These are phyloP conservation scores for Melanotaenia parkinsoni DNA, from an alignment of 2,797 vertebrate genomes.

Conservation along the genomic window DNA sequence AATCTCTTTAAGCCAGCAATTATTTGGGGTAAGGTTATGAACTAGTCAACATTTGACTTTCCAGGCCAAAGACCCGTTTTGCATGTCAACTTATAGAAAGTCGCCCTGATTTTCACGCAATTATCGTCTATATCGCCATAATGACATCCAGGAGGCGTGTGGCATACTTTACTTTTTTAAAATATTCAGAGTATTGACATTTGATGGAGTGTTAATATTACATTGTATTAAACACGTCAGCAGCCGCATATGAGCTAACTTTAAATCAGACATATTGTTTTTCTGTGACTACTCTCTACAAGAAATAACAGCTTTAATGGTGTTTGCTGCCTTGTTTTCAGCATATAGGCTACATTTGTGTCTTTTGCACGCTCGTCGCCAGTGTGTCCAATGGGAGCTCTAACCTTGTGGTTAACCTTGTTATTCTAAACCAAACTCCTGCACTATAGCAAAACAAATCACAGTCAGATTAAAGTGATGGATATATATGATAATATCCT, in stretches of 20 bases:
- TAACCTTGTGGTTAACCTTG: slow-evolving; percentile 87
- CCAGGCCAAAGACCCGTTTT: background rate
- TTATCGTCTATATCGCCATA: background rate
- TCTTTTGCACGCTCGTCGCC: background rate
- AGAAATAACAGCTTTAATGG: no score
- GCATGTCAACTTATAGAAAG: background rate
- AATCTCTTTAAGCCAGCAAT: background rate
- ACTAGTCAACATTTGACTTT: background rate
- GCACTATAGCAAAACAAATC: fast-evolving
- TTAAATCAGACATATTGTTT: background rate
- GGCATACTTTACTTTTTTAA: background rate
- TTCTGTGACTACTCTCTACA: fast-evolving
- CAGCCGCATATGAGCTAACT: background rate
- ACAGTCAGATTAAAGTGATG: fast-evolving
- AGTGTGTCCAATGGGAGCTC: slow-evolving; percentile 31
- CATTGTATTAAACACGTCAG: background rate
- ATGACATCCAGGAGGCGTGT: background rate
- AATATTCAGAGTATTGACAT: background rate
- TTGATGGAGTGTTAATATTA: background rate
- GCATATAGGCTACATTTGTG: background rate
- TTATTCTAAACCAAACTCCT: slow-evolving; percentile 9
- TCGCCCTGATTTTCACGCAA: background rate
- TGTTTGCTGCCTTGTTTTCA: fast-evolving
- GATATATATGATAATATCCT: fast-evolving
- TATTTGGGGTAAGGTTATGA: background rate